These are phyloP conservation scores for Copidosoma aretas DNA, from an alignment of 2,888 invertebrate genomes.

Conservation along the genomic window DNA sequence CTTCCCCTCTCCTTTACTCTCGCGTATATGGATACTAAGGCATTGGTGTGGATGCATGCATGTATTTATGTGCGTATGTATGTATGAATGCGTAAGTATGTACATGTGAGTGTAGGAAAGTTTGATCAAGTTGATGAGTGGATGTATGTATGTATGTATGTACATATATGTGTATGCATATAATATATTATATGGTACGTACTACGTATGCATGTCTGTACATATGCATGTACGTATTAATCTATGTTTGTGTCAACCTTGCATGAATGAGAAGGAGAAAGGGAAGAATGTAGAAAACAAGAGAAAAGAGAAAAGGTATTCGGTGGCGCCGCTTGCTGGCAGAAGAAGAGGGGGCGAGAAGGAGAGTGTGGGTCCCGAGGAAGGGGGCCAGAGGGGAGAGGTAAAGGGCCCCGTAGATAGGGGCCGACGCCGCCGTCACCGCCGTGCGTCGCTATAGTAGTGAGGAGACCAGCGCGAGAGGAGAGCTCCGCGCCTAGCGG, in stretches of 20 bases:
- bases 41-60: not conserved
- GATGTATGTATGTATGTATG: too few relatives aligned
- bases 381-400: conserved; percentile 26
- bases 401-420: conserved; percentile 44
- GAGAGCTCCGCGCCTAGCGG: conserved; percentile 32
- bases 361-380: conserved; percentile 9
- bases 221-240: too few relatives aligned
- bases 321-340: conserved; percentile 49
- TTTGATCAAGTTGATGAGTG: too few relatives aligned
- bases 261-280: conserved; percentile 28
- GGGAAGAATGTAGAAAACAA: conserved; percentile 19
- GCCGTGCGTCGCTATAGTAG: conserved; percentile 18
- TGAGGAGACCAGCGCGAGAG: conserved; percentile 22
- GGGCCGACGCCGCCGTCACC: conserved; percentile 29
- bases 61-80: too few relatives aligned
- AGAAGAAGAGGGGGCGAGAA: conserved; percentile 11
- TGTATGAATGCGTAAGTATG: too few relatives aligned
- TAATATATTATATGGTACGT: too few relatives aligned
- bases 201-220: too few relatives aligned
- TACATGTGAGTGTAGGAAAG: conserved; percentile 26
- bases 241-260: conserved; percentile 4
- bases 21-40: too few relatives aligned
- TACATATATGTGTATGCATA: too few relatives aligned
- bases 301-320: conserved; percentile 43
- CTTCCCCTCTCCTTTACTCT: not conserved